Evolutionary conservation across 2,888 invertebrate species (phyloP).

Genomic region (Drosophila fungiperda): DNA sequence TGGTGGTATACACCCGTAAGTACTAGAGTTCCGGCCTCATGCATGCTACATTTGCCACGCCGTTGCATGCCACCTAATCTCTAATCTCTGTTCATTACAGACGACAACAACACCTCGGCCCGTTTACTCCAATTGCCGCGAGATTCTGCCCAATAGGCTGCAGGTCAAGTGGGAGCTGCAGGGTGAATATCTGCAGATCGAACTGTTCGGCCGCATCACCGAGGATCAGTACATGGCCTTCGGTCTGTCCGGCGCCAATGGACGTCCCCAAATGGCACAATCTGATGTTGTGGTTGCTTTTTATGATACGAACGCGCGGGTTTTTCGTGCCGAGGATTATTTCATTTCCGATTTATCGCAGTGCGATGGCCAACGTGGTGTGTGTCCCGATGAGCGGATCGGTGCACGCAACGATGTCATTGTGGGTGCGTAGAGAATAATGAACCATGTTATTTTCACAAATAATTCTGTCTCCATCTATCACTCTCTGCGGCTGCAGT

Average conservation of each 20-base stretch:
- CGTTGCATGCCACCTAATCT: neutral
- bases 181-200: slow-evolving; percentile 91
- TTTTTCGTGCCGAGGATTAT: slow-evolving; percentile 93
- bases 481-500: slow-evolving; percentile 84
- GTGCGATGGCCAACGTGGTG: slow-evolving; percentile 93
- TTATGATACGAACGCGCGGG: slow-evolving; percentile 86
- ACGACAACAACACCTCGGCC: slow-evolving; percentile 91
- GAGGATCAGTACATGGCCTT: slow-evolving; percentile 96
- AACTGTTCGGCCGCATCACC: slow-evolving; percentile 91
- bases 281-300: slow-evolving; percentile 94
- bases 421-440: slow-evolving; percentile 85
- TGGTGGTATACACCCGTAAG: slow-evolving; percentile 98
- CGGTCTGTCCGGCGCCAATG: slow-evolving; percentile 92
- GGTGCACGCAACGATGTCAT: slow-evolving; percentile 92
- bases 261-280: slow-evolving; percentile 90
- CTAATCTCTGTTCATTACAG: slow-evolving; percentile 85
- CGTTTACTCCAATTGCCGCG: slow-evolving; percentile 91
- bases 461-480: neutral
- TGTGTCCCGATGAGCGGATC: slow-evolving; percentile 93
- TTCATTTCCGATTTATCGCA: slow-evolving; percentile 92
- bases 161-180: slow-evolving; percentile 95
- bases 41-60: slow-evolving; percentile 40
- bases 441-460: neutral
- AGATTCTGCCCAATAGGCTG: slow-evolving; percentile 92
- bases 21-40: slow-evolving; percentile 83